phyloP scores from a whole-genome alignment of 1,140 invertebrate genomes.

The Heliconius eleuchia region DNA sequence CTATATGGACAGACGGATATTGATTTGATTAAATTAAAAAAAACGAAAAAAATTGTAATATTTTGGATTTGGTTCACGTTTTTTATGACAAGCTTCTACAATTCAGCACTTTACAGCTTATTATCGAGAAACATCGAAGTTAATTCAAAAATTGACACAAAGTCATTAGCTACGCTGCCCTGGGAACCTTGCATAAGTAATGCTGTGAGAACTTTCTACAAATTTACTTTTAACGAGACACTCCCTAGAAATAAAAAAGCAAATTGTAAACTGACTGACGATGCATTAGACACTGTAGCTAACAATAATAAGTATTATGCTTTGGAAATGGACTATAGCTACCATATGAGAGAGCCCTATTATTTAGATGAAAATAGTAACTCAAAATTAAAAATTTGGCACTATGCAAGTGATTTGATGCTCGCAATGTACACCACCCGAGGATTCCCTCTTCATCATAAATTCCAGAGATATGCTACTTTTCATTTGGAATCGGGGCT shows the following conservation, averaged over 20 bases:
- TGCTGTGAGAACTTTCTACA: constrained; percentile 8
- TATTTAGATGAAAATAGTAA: constrained; percentile 50
- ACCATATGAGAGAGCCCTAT: constrained; percentile 45
- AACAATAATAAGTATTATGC: constrained; percentile 45
- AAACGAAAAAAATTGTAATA: constrained; percentile 45
- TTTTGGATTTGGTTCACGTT: constrained; percentile 62
- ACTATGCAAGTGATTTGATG: constrained; percentile 12
- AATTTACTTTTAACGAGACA: not conserved
- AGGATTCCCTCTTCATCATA: constrained; percentile 33
- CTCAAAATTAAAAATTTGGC: constrained; percentile 36
- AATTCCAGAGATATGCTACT: constrained; percentile 30
- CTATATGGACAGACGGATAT: constrained; percentile 44
- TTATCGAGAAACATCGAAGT: constrained; percentile 44
- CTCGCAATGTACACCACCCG: constrained; percentile 29
- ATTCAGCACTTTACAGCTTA: constrained; percentile 51
- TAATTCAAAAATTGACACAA: constrained; percentile 21
- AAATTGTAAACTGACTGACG: constrained; percentile 40
- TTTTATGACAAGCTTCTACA: constrained; percentile 59
- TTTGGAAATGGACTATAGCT: constrained; percentile 48
- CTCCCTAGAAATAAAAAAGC: not conserved
- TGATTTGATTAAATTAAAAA: constrained; percentile 40
- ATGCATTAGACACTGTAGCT: constrained; percentile 45
- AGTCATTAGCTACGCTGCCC: constrained; percentile 38
- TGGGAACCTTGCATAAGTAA: constrained; percentile 52
- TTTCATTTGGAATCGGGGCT: constrained; percentile 39